phyloP scores from a whole-genome alignment of 2,888 invertebrate genomes.

The Leptinotarsa juncta region DNA sequence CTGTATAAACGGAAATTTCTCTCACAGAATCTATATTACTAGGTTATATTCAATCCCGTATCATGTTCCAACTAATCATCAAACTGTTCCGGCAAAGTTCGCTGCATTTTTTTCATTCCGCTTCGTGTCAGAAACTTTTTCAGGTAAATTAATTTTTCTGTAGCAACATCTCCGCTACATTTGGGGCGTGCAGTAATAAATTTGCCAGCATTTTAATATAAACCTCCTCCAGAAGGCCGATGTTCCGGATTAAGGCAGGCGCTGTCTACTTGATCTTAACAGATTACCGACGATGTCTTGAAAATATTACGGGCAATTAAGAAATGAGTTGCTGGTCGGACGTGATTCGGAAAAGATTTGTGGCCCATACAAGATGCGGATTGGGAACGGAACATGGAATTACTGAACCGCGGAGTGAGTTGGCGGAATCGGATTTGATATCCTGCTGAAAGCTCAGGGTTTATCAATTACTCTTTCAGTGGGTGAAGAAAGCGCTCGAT shows the following conservation, averaged over 20 bases:
- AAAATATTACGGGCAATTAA: conserved; percentile 52
- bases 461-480: not conserved
- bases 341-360: conserved; percentile 50
- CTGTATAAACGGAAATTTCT: too few species aligned
- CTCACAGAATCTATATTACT: too few species aligned
- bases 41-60: not conserved
- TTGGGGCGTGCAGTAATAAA: conserved; percentile 38
- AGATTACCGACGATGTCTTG: conserved; percentile 45
- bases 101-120: conserved; percentile 15
- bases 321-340: conserved; percentile 47
- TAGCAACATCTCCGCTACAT: conserved; percentile 26
- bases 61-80: not conserved
- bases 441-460: not conserved
- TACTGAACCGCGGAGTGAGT: conserved; percentile 8
- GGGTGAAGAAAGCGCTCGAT: not conserved
- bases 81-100: not conserved
- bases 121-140: conserved; percentile 13
- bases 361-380: conserved; percentile 32
- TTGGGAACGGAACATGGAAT: conserved; percentile 14
- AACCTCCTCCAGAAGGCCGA: conserved; percentile 35
- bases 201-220: conserved; percentile 44
- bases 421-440: not conserved
- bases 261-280: conserved; percentile 48
- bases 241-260: conserved; percentile 39
- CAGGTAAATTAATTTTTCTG: conserved; percentile 29